Evolutionary conservation across 2,797 vertebrate genomes (phyloP), one percentile per base, ranked within the genome.

Genomic region (Eulemur mongoz): DNA sequence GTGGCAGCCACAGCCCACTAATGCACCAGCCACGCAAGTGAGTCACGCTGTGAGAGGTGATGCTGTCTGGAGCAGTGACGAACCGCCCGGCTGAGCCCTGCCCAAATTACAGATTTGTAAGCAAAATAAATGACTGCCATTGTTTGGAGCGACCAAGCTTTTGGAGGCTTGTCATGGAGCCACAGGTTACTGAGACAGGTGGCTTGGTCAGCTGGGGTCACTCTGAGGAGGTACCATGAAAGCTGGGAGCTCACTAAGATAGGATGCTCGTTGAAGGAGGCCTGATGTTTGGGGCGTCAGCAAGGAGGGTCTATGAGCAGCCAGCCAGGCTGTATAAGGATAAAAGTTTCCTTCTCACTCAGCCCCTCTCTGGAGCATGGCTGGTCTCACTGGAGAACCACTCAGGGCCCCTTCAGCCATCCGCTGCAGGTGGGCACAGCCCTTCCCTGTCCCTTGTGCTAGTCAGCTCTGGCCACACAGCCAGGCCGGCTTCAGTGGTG

Each of bases 21-120:
- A 50, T 0, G 15, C 6, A 22, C 5, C 32, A 45, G 35, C 15
- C 7, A 30, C 4, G 5, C 27, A 7, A 12, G 8, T 4, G 7
- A 12, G 23, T 6, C 65, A 45, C 23, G 8, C 22, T 45, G 78
- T 45, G 78, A 22, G 20, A 35, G 30, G 43, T 5, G 1, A 22
- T 23, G 17, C 30, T 35, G 35, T 27, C 20, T 4, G 15, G 23
- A 79, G 12, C 9, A 70, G 50, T 5, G 67, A 59, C 15, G 4
- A 15, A 22, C 76, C 25, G 2, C 32, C 54, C 14, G 10, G 25
- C 54, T 25, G 63, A 84, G 40, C 65, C 45, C 83, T 2, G 7
- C 15, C 69, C 30, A 13, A 20, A 27, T 35, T n/a, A 48, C 25
- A n/a, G 27, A 25, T 20, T 12, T 45, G 27, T 73, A 15, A 73